Evolutionary conservation across 1,140 invertebrate species (phyloP).

Genomic region (Grapholita molesta): DNA sequence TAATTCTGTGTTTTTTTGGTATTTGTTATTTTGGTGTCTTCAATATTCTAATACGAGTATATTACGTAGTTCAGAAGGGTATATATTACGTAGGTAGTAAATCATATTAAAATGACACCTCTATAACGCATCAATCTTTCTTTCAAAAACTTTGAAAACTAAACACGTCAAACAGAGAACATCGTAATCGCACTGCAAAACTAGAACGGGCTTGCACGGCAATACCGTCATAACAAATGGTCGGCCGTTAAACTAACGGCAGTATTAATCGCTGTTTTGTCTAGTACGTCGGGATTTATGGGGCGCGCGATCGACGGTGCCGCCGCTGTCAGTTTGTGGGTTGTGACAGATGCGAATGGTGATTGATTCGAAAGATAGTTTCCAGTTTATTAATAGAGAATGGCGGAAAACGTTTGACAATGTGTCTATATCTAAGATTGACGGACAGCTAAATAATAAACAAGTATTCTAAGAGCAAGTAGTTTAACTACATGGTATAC

Average conservation of each 20-base stretch:
- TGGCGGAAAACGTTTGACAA: not conserved
- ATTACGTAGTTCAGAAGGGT: too few relatives aligned
- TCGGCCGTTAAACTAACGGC: conserved; percentile 56
- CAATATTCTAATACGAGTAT: too few relatives aligned
- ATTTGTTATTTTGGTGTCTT: too few relatives aligned
- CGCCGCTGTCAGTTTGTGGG: conserved; percentile 13
- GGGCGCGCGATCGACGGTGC: conserved; percentile 32
- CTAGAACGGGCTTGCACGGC: conserved; percentile 15
- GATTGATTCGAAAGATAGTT: conserved; percentile 1
- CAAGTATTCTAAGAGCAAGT: too few relatives aligned
- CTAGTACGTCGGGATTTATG: conserved; percentile 51
- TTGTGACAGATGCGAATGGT: conserved; percentile 12
- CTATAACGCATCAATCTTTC: not conserved
- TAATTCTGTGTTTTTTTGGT: too few relatives aligned
- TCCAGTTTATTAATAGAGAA: not conserved
- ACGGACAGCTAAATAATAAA: too few relatives aligned
- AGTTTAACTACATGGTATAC: too few relatives aligned
- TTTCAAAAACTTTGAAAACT: not conserved
- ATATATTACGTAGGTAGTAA: too few relatives aligned
- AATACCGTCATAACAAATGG: conserved; percentile 56
- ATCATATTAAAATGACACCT: too few relatives aligned
- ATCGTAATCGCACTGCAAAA: conserved; percentile 1
- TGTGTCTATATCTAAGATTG: not conserved
- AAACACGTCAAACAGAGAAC: not conserved
- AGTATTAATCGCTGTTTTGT: conserved; percentile 68